Base-by-base conservation (phyloP, 2,797 vertebrate genomes). In the Serranus cabrilla region DNA sequence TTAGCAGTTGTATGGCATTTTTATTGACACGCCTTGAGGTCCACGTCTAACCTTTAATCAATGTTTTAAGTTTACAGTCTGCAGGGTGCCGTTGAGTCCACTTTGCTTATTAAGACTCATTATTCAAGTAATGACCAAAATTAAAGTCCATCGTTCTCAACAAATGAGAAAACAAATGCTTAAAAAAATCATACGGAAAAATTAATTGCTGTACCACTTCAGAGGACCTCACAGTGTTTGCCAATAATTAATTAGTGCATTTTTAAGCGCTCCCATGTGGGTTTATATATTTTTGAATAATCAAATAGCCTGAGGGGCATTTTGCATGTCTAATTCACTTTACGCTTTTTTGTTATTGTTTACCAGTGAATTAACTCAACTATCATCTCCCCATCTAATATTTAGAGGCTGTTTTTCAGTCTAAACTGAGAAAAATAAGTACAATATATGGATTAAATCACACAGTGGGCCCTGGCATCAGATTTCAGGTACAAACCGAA, bases 231-330 rank as follows among this genome's bases (percentile, higher is more conserved):
- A 47, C 27, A 37, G 18, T 74, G 46, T 74, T 77, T 81, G 69
- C 74, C 82, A 83, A 62, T 80, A 81, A 83, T 84, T 80, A 82
- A 86, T 87, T 82, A 76, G 59, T 70, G 59, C 34, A 46, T 56
- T 65, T 73, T 65, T 68, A 80, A 75, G 42, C 2, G 17, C 16
- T 80, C 69, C 78, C 11, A 2, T 46, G 59, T 75, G 74, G 17
- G 25, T 64, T 71, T 0, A 57, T 34, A 34, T 61, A n/a, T 58
- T 39, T 62, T 59, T 31, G 12, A 56, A 40, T 65, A 60, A 76
- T 64, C 63, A 71, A 56, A 67, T 1, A n/a, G 11, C 47, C 75
- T 61, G 23, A 18, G 14, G 69, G 64, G 42, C 9, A 10, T 65
- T 46, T 61, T 37, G 59, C n/a, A 11, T 37, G 31, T 63, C 55